phyloP scores from a whole-genome alignment of 2,113 vertebrate species.

The Leiothrix lutea region DNA sequence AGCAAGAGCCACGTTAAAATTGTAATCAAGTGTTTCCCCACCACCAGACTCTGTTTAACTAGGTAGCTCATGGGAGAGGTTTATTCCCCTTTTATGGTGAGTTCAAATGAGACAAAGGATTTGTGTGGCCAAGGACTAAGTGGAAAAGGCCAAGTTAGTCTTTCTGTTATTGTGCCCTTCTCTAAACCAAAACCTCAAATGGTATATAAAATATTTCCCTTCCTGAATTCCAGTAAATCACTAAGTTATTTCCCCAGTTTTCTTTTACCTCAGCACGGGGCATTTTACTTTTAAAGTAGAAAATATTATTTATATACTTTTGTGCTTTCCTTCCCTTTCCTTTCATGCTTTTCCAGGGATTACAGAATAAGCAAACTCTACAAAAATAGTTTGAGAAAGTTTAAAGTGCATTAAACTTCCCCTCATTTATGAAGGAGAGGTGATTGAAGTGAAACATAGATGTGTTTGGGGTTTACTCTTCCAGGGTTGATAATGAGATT shows the following conservation, averaged over 20 bases:
- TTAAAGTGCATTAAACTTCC: background rate
- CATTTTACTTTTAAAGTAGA: background rate
- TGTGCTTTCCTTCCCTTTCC: background rate
- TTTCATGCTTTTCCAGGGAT: background rate
- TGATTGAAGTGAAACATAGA: background rate
- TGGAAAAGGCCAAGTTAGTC: conserved; percentile 21
- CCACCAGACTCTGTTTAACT: background rate
- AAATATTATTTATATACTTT: background rate
- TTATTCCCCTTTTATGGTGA: conserved; percentile 52
- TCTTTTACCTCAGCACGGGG: background rate
- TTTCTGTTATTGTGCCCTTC: conserved; percentile 29
- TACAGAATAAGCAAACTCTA: background rate
- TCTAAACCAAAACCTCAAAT: conserved; percentile 26
- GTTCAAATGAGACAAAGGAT: conserved; percentile 57
- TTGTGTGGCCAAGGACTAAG: conserved; percentile 60
- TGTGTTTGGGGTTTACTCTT: background rate
- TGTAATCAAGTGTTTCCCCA: conserved; percentile 19
- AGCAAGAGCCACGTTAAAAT: background rate
- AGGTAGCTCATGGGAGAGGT: conserved; percentile 49
- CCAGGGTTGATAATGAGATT: conserved; percentile 12
- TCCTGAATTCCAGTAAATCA: background rate
- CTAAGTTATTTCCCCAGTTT: background rate
- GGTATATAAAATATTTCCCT: background rate
- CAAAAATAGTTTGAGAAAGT: background rate
- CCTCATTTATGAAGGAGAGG: background rate